phyloP scores from a whole-genome alignment of 2,888 invertebrate genomes.

The Trachelus stipa region DNA sequence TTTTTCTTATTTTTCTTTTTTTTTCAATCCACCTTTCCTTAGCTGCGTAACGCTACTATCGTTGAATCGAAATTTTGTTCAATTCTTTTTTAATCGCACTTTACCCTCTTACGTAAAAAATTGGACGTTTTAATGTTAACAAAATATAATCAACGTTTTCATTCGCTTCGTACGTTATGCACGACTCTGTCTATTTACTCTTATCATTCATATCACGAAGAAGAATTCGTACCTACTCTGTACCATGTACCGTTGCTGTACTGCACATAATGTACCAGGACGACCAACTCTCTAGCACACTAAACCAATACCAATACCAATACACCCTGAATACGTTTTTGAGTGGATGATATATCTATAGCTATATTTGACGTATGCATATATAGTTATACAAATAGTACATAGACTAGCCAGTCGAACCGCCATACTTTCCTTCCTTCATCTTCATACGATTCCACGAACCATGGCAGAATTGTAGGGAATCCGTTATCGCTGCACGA shows the following conservation, averaged over 20 bases:
- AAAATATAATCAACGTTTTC: background rate
- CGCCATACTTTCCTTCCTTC: background rate
- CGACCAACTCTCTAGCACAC: background rate
- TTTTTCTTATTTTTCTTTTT: too few species aligned
- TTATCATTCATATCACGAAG: background rate
- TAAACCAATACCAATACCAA: background rate
- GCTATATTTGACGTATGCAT: background rate
- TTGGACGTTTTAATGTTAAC: too few species aligned
- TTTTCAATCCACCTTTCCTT: too few species aligned
- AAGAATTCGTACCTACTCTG: background rate
- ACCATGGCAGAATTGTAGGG: background rate
- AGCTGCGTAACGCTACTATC: too few species aligned
- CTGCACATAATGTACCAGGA: background rate
- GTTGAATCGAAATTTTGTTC: too few species aligned
- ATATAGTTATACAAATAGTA: background rate
- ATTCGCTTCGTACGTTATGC: background rate
- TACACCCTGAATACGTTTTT: background rate
- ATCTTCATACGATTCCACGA: background rate
- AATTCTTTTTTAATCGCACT: background rate
- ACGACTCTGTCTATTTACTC: background rate
- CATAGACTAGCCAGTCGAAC: background rate
- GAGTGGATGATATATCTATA: background rate
- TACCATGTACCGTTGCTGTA: background rate
- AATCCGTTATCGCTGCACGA: constrained; percentile 9
- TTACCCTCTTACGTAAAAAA: too few species aligned